A percentile compares a stretch with the other conserved stretches of the same genome.
phyloP scores from a whole-genome alignment of 2,113 vertebrate genomes.

The Eonycteris spelaea region DNA sequence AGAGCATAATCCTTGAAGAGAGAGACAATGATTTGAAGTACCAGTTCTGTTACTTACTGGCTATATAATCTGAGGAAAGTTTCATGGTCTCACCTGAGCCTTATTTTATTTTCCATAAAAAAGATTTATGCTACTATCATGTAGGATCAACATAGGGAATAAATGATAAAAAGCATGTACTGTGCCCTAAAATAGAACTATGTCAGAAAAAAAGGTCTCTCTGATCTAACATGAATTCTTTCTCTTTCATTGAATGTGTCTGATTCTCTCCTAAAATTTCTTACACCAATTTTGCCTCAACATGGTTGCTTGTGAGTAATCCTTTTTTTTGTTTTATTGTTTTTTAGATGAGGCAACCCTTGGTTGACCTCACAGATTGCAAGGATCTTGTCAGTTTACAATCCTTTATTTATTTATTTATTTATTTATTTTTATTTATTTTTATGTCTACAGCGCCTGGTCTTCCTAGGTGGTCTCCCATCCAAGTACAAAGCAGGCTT shows the following conservation, averaged over 20 bases:
- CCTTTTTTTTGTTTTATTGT: too few relatives aligned
- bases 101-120: neutral
- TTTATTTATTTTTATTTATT: too few relatives aligned
- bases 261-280: neutral
- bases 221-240: neutral
- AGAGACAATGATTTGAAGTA: neutral
- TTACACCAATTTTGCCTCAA: neutral
- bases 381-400: too few relatives aligned
- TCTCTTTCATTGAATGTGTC: neutral
- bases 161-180: neutral
- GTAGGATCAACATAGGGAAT: neutral
- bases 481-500: too few relatives aligned
- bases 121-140: neutral
- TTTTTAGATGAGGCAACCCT: too few relatives aligned
- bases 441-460: too few relatives aligned
- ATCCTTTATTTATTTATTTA: too few relatives aligned
- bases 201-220: neutral
- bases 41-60: neutral
- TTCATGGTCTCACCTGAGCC: neutral
- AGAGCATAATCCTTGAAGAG: neutral
- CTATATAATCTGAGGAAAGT: neutral
- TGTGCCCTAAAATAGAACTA: neutral
- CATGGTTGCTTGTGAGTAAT: neutral
- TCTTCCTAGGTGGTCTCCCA: too few relatives aligned
- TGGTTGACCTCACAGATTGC: too few relatives aligned